Conservation (phyloP, 2,797 vertebrate species). For the Platyrinchus mystaceus region DNA sequence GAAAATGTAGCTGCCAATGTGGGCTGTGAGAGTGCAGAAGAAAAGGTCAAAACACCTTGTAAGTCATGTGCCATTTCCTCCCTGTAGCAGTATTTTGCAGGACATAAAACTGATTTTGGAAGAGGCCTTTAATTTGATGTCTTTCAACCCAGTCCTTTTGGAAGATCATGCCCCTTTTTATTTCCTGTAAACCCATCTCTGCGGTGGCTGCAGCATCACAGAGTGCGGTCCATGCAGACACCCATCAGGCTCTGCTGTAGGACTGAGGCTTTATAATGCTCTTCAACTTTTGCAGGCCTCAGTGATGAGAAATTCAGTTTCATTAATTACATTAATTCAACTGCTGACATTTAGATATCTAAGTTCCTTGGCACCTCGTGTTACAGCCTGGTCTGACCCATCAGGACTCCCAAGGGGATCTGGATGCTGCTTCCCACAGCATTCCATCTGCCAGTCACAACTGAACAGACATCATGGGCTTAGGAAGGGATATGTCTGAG, state of each 20-base stretch:
- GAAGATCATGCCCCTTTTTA: fast-evolving
- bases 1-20: neutral
- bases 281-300: neutral
- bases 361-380: neutral
- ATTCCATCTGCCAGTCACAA: neutral
- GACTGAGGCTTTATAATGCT: neutral
- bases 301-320: neutral
- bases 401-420: neutral
- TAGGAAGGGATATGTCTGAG: neutral
- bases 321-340: neutral
- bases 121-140: neutral
- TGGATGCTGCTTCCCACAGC: neutral
- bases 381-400: neutral
- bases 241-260: neutral
- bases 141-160: neutral
- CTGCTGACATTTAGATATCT: neutral
- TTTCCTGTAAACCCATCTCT: neutral
- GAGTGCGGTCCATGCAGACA: fast-evolving
- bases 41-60: neutral
- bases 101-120: neutral
- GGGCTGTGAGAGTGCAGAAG: neutral
- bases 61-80: neutral
- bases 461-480: neutral
- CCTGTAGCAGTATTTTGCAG: neutral
- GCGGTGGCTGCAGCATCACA: neutral